These are phyloP conservation scores for Philereme vetulata DNA, from an alignment of 2,888 invertebrate genomes.

Conservation along the genomic window DNA sequence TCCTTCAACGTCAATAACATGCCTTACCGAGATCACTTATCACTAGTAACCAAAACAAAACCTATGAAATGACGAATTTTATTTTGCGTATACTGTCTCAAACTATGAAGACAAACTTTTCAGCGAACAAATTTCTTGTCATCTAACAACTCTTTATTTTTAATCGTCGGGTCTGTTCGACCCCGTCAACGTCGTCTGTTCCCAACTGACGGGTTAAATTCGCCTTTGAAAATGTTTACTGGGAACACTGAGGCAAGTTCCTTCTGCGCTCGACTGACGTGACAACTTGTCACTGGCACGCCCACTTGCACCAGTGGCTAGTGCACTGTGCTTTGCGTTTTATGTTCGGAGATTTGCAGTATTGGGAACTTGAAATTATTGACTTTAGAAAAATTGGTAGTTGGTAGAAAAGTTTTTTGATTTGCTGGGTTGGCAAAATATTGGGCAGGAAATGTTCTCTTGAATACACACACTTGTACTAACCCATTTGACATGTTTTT, in stretches of 20 bases:
- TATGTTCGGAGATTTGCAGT: not conserved
- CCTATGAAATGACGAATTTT: no score
- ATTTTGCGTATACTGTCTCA: no score
- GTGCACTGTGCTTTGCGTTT: slow-evolving; percentile 23
- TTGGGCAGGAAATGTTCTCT: no score
- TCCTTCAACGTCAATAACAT: no score
- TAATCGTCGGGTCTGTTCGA: slow-evolving; percentile 40
- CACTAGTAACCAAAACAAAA: no score
- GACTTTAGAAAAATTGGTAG: no score
- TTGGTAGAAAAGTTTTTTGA: not conserved
- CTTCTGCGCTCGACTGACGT: slow-evolving; percentile 52
- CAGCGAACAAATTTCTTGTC: not conserved
- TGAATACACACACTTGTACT: no score
- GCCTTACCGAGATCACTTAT: no score
- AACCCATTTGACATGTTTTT: no score
- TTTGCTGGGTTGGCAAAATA: no score
- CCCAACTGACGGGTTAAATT: slow-evolving; percentile 44
- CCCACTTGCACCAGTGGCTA: slow-evolving; percentile 33
- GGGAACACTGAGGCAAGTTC: slow-evolving; percentile 39
- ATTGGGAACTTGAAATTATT: no score
- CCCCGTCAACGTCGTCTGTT: slow-evolving; percentile 40
- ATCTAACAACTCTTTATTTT: slow-evolving; percentile 25
- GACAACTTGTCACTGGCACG: slow-evolving; percentile 59
- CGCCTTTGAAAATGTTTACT: slow-evolving; percentile 54
- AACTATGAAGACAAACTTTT: no score